Evolutionary conservation across 2,797 vertebrate species (phyloP).

Genomic region (Poeciliopsis infans): DNA sequence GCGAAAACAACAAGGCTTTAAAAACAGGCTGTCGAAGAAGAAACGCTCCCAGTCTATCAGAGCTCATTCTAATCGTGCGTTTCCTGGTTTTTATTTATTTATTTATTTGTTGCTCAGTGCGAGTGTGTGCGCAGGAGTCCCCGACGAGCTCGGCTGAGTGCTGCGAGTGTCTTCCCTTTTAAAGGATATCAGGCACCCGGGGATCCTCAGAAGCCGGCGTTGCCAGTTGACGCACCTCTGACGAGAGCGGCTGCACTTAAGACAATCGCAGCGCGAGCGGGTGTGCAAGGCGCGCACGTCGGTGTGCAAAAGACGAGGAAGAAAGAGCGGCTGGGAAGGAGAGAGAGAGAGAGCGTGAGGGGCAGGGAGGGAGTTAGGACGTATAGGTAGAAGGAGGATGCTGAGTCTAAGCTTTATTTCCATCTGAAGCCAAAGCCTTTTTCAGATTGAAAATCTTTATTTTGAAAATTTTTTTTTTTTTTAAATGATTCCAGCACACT

Average conservation of each 20-base stretch:
- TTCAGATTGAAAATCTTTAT: constrained; percentile 58
- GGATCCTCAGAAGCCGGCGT: constrained; percentile 66
- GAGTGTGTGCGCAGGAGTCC: constrained; percentile 44
- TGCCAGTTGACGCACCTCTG: constrained; percentile 73
- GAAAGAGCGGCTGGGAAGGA: background rate
- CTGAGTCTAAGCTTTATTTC: constrained; percentile 39
- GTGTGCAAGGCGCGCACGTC: constrained; percentile 31
- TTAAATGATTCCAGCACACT: constrained; percentile 16
- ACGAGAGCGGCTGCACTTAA: constrained; percentile 70
- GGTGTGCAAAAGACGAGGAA: constrained; percentile 38
- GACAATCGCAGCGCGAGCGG: constrained; percentile 62
- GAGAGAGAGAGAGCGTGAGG: background rate
- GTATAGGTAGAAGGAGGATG: constrained; percentile 33
- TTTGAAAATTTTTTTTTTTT: constrained; percentile 51
- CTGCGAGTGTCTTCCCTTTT: constrained; percentile 52
- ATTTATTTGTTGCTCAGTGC: constrained; percentile 31
- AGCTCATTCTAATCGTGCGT: constrained; percentile 70
- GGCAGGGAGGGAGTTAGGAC: background rate
- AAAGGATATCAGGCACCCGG: constrained; percentile 64
- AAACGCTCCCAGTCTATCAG: constrained; percentile 63
- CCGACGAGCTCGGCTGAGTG: constrained; percentile 58
- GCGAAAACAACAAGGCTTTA: constrained; percentile 81
- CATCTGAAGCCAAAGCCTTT: constrained; percentile 53
- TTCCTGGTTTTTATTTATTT: constrained; percentile 53
- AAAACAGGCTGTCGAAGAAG: constrained; percentile 74